Evolutionary conservation across 2,113 vertebrate genomes (phyloP).

Genomic region (Rhipidura dahli): DNA sequence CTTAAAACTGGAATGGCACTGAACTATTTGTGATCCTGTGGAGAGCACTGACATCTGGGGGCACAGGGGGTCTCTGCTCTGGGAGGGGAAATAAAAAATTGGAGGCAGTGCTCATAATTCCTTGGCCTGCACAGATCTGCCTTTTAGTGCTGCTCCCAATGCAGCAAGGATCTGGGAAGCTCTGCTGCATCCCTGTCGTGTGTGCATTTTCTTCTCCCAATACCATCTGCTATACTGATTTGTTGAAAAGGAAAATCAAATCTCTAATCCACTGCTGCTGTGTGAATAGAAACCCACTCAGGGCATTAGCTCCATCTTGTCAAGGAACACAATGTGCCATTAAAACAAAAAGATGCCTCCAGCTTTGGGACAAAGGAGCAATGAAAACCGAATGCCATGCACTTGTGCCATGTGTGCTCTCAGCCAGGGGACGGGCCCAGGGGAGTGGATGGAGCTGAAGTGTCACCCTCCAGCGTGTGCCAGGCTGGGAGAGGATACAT

Average conservation of each 20-base stretch:
- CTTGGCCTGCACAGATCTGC: background rate
- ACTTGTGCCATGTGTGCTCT: background rate
- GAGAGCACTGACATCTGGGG: background rate
- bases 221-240: conserved; percentile 40
- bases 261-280: background rate
- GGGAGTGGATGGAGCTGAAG: background rate
- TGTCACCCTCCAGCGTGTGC: background rate
- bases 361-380: conserved; percentile 8
- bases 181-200: background rate
- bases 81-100: background rate
- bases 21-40: background rate
- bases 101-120: conserved; percentile 20
- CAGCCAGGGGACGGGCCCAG: background rate
- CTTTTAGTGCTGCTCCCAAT: background rate
- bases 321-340: background rate
- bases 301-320: conserved; percentile 24
- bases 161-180: background rate
- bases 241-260: conserved; percentile 24
- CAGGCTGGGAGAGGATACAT: background rate
- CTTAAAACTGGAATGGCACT: background rate
- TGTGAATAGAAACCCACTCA: conserved; percentile 8
- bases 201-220: background rate
- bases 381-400: background rate
- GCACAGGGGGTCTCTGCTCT: background rate
- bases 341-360: conserved; percentile 29